Evolutionary conservation across 2,797 vertebrate genomes (phyloP).

Genomic region (Paratrypauchen microcephalus): DNA sequence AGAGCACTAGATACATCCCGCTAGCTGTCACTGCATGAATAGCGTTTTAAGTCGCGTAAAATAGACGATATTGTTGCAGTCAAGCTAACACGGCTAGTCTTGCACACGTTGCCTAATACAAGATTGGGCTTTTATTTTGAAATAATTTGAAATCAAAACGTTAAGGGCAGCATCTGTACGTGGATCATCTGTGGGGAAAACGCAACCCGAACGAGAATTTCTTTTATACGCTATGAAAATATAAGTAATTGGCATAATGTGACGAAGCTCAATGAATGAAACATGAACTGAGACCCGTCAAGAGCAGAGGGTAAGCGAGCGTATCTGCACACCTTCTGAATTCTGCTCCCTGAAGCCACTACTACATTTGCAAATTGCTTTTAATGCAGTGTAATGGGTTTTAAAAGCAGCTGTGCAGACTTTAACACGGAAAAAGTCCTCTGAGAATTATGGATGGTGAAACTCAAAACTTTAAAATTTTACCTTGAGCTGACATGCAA

Average conservation of each 20-base stretch:
- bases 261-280: background rate
- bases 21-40: too few relatives aligned
- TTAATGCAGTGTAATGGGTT: background rate
- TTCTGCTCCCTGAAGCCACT: background rate
- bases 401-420: background rate
- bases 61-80: background rate
- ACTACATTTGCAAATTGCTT: slow-evolving; percentile 1
- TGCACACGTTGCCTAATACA: background rate
- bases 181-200: too few relatives aligned
- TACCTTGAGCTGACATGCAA: too few relatives aligned
- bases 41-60: fast-evolving
- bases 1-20: fast-evolving
- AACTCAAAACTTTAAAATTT: background rate
- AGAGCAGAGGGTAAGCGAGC: background rate
- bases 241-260: background rate
- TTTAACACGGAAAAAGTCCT: background rate
- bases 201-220: background rate
- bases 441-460: background rate
- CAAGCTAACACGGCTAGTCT: too few relatives aligned
- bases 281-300: slow-evolving; percentile 8
- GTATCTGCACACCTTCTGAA: background rate
- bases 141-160: background rate
- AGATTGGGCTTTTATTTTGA: slow-evolving; percentile 41
- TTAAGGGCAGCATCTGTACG: too few relatives aligned
- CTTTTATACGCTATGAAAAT: background rate